Evolutionary conservation across 1,140 invertebrate genomes (phyloP).

Genomic region (Lasioglossum baleicum): DNA sequence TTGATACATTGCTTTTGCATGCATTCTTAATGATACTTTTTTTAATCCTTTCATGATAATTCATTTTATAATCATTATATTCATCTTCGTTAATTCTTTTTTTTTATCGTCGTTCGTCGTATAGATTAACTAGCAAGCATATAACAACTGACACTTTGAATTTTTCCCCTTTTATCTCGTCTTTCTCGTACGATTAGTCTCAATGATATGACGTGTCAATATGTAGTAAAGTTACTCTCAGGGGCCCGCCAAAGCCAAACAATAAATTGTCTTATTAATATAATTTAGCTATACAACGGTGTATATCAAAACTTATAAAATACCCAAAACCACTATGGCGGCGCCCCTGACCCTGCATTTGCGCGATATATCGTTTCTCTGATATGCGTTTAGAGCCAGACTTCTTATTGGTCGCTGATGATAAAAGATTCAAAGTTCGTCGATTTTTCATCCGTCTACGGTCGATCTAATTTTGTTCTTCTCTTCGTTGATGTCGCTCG

Average conservation of each 20-base stretch:
- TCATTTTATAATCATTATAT: conserved; percentile 56
- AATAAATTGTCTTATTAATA: conserved; percentile 66
- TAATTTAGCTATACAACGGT: conserved; percentile 73
- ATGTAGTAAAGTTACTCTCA: conserved; percentile 73
- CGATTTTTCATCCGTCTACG: conserved; percentile 19
- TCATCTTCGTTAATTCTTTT: conserved; percentile 13
- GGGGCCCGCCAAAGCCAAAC: conserved; percentile 70
- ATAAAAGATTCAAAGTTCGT: conserved; percentile 58
- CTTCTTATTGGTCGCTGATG: conserved; percentile 75
- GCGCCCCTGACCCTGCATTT: conserved; percentile 71
- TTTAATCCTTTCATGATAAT: conserved; percentile 53
- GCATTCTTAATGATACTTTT: conserved; percentile 74
- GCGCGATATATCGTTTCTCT: conserved; percentile 65
- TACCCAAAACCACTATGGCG: conserved; percentile 75
- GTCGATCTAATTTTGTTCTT: conserved; percentile 19
- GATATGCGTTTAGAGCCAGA: conserved; percentile 78
- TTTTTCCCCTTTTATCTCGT: conserved; percentile 56
- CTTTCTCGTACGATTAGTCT: conserved; percentile 65
- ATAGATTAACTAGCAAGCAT: conserved; percentile 76
- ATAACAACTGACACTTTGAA: conserved; percentile 71
- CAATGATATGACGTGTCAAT: conserved; percentile 77
- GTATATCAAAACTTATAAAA: conserved; percentile 80
- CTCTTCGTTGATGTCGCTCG: conserved; percentile 20
- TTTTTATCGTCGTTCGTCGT: conserved; percentile 51
- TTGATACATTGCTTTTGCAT: conserved; percentile 78